Conservation (phyloP, 2,888 invertebrate genomes). For the Arctia plantaginis region DNA sequence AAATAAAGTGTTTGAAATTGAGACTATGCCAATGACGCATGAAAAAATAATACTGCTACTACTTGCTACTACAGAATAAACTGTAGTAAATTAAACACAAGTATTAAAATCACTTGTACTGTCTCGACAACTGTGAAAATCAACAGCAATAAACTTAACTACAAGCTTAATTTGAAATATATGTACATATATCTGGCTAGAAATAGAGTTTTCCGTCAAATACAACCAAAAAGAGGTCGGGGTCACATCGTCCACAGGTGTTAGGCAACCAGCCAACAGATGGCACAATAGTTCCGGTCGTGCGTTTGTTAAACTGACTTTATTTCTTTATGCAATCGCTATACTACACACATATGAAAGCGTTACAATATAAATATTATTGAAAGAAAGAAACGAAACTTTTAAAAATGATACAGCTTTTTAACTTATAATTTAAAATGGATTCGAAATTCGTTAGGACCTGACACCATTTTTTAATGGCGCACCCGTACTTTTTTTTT, state of each 20-base stretch:
- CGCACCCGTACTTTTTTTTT: no score
- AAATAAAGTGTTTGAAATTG: conserved; percentile 21
- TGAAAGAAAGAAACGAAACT: neutral
- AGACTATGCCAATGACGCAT: conserved; percentile 5
- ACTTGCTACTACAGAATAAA: neutral
- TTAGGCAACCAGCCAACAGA: conserved; percentile 80
- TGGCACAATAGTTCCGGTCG: conserved; percentile 68
- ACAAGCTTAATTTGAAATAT: conserved; percentile 27
- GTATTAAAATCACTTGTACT: neutral
- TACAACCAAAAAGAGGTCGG: conserved; percentile 58
- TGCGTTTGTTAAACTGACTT: conserved; percentile 40
- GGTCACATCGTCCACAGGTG: conserved; percentile 63
- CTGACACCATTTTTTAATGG: neutral
- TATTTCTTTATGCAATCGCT: conserved; percentile 35
- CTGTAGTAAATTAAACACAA: neutral
- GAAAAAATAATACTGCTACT: neutral
- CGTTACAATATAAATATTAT: neutral
- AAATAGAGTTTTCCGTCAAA: conserved; percentile 52
- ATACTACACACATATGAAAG: neutral
- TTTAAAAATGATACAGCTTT: no score
- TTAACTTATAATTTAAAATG: neutral
- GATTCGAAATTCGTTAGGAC: neutral
- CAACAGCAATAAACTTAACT: conserved; percentile 2
- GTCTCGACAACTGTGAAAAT: neutral
- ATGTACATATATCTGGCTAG: conserved; percentile 40